Evolutionary conservation across 2,888 invertebrate species (phyloP), one percentile per base, ranked within the genome.

Genomic region (Deroplatys truncata): DNA sequence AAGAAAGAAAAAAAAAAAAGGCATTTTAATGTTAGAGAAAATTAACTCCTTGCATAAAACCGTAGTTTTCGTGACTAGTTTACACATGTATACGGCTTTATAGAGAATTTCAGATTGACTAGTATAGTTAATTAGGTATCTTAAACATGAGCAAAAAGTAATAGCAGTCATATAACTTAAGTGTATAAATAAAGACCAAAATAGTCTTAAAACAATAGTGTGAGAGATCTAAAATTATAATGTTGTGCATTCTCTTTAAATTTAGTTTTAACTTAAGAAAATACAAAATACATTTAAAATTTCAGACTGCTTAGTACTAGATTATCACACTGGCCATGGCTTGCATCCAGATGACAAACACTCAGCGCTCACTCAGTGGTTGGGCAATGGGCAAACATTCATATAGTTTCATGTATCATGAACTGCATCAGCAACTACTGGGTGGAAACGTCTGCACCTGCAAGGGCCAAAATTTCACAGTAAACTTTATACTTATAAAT

Each of bases 381-480:
- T 56, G 56, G 56, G 43, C 72, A 56, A 13, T 7, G 72, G 82
- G 86, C 86, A 86, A 82, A 86, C 82, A 86, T 86, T 87, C 83
- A 87, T 20, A n/a, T 83, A 28, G 13, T 13, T 89, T 90, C 90
- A 90, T 85, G 90, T 84, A 82, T 90, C 88, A 28, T 29, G 84
- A 49, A 83, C 82, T n/a, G 72, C 86, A 85, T 90, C 90, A 5
- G 89, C 56, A 35, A 86, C 91, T 89, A 92, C 91, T 31, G 92
- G 92, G 89, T 92, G 92, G 90, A 92, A 92, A 86, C 92, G 91
- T 84, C 92, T 91, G 91, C 92, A 92, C 91, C 92, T 92, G 88
- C 13, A 85, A 85, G 7, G 20, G 3, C 56, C 56, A 72, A 43
- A 31, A 72, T 25, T 25, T 72, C 56, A 72, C 20, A 20, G 0